Conservation (phyloP, 2,113 vertebrate genomes). For the Cisticola juncidis region DNA sequence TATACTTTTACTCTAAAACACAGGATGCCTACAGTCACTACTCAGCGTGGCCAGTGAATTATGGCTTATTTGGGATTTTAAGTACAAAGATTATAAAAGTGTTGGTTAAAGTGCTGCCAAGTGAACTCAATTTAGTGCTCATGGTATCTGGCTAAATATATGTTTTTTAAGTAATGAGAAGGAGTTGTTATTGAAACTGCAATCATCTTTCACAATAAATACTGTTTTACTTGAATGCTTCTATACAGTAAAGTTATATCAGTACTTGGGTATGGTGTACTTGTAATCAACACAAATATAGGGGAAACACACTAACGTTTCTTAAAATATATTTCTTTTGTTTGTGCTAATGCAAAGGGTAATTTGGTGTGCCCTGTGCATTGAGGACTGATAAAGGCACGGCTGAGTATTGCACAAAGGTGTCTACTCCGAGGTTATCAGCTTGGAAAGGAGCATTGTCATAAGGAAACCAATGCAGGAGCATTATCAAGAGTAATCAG, state of each 20-base stretch:
- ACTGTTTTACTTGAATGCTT: constrained; percentile 64
- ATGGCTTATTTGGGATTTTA: constrained; percentile 70
- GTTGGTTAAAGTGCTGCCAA: constrained; percentile 65
- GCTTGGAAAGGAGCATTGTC: background rate
- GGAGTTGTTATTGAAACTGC: constrained; percentile 65
- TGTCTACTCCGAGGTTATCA: background rate
- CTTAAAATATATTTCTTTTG: constrained; percentile 27
- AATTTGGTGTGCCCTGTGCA: background rate
- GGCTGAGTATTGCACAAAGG: background rate
- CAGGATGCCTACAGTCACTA: constrained; percentile 50
- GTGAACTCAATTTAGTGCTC: constrained; percentile 70
- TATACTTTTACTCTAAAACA: constrained; percentile 69
- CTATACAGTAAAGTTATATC: constrained; percentile 58
- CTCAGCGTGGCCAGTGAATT: constrained; percentile 67
- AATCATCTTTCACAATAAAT: constrained; percentile 74
- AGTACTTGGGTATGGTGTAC: constrained; percentile 20
- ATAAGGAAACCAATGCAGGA: background rate
- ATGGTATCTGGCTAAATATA: constrained; percentile 72
- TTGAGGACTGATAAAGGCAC: background rate
- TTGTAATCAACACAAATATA: constrained; percentile 64
- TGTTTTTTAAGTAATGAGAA: constrained; percentile 70
- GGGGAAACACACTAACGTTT: background rate
- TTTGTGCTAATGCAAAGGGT: constrained; percentile 32
- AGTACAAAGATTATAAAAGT: constrained; percentile 68
- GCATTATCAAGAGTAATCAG: background rate